Conservation (phyloP, 2,888 invertebrate species). For the Bimastos eiseni region DNA sequence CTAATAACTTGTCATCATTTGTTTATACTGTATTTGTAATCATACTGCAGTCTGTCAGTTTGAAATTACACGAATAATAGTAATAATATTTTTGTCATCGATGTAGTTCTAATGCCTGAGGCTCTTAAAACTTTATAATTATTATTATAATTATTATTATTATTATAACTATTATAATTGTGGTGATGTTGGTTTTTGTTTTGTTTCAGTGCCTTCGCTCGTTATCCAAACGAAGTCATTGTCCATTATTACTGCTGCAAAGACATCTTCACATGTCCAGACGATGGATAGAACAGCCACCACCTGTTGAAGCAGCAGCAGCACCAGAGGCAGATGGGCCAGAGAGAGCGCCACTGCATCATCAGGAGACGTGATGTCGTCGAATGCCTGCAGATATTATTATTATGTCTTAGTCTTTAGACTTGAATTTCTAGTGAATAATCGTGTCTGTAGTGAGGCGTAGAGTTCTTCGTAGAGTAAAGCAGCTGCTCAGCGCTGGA, state of each 20-base stretch:
- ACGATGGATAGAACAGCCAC: constrained; percentile 32
- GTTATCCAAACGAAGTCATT: constrained; percentile 86
- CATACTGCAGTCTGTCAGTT: too few relatives aligned
- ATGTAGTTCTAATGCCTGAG: too few relatives aligned
- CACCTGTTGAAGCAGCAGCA: not conserved
- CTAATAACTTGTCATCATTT: too few relatives aligned
- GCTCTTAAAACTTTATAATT: too few relatives aligned
- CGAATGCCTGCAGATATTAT: not conserved
- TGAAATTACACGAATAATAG: too few relatives aligned
- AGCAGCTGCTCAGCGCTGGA: not conserved
- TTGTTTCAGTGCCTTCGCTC: constrained; percentile 79
- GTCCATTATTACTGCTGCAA: constrained; percentile 84
- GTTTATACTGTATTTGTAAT: too few relatives aligned
- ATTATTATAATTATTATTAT: not conserved
- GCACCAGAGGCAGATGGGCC: not conserved
- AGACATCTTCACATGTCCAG: constrained; percentile 46
- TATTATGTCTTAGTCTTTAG: not conserved
- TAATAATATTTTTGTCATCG: too few relatives aligned
- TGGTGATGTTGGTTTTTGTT: not conserved
- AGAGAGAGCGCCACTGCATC: too few relatives aligned
- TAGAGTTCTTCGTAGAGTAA: not conserved
- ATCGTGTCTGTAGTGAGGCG: not conserved
- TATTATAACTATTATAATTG: not conserved
- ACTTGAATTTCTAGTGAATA: not conserved
- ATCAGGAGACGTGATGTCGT: not conserved